phyloP scores from a whole-genome alignment of 1,140 invertebrate species.

The Drosophila sechellia region DNA sequence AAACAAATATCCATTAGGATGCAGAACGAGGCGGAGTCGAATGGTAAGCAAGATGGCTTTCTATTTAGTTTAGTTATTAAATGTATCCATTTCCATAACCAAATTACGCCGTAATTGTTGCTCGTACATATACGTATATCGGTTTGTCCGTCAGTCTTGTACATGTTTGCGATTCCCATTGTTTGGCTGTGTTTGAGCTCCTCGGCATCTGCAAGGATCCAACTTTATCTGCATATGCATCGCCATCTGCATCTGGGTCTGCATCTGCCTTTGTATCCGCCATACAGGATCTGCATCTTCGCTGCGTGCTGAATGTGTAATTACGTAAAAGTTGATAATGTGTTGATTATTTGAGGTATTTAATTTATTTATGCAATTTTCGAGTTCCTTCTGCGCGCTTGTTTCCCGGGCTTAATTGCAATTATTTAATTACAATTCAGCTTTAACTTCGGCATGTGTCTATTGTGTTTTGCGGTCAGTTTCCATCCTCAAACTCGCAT shows the following conservation, averaged over 20 bases:
- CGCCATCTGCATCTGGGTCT: slow-evolving; percentile 13
- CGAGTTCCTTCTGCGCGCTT: slow-evolving; percentile 25
- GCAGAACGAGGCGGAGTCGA: neutral
- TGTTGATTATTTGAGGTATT: slow-evolving; percentile 79
- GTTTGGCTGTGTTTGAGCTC: neutral
- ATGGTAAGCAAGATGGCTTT: slow-evolving; percentile 36
- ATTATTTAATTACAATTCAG: slow-evolving; percentile 78
- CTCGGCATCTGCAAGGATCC: slow-evolving; percentile 13
- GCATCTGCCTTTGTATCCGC: slow-evolving; percentile 18
- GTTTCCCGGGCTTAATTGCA: slow-evolving; percentile 46
- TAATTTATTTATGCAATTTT: slow-evolving; percentile 70
- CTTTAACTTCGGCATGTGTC: slow-evolving; percentile 48
- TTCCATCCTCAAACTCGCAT: slow-evolving; percentile 6
- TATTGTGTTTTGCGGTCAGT: slow-evolving; percentile 45
- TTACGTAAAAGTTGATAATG: slow-evolving; percentile 79
- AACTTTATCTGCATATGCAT: slow-evolving; percentile 38
- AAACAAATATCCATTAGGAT: slow-evolving; percentile 54
- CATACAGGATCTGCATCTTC: slow-evolving; percentile 4
- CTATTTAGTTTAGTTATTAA: slow-evolving; percentile 79
- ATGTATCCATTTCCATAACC: slow-evolving; percentile 73
- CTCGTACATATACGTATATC: slow-evolving; percentile 22
- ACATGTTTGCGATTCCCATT: slow-evolving; percentile 9
- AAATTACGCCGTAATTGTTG: slow-evolving; percentile 62
- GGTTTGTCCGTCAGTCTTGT: slow-evolving; percentile 13
- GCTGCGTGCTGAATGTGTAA: slow-evolving; percentile 53